Evolutionary conservation across 2,888 invertebrate species (phyloP).

Genomic region (Cephus sareptanus): DNA sequence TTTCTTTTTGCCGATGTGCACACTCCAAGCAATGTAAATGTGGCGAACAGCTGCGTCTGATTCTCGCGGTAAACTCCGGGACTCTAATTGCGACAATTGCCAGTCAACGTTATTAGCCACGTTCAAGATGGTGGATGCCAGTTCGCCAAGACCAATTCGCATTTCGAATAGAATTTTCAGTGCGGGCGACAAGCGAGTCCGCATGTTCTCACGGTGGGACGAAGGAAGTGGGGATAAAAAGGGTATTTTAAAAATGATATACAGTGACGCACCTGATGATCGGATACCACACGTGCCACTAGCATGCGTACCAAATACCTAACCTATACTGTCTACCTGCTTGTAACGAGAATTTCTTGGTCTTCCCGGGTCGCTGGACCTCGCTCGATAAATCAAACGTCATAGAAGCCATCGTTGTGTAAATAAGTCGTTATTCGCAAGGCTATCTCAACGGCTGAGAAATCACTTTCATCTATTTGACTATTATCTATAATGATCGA

Average conservation of each 20-base stretch:
- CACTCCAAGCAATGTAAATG: conserved; percentile 12
- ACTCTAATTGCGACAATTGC: conserved; percentile 53
- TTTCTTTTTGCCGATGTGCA: background rate
- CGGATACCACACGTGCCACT: background rate
- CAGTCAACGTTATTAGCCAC: conserved; percentile 27
- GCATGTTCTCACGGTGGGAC: background rate
- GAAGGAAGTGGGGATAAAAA: background rate
- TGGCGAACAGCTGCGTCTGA: conserved; percentile 41
- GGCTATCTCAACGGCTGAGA: background rate
- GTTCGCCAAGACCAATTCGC: background rate
- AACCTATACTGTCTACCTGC: background rate
- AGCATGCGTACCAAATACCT: background rate
- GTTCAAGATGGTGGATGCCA: background rate
- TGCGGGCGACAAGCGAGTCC: background rate
- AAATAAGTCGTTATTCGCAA: background rate
- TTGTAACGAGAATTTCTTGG: background rate
- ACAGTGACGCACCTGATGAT: background rate
- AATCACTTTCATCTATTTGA: background rate
- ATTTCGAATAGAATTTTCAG: background rate
- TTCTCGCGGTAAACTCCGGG: conserved; percentile 39
- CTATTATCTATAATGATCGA: background rate
- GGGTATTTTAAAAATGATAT: background rate
- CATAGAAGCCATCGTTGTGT: background rate
- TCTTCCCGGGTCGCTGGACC: background rate
- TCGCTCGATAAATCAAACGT: background rate